Conservation (phyloP, 2,797 vertebrate genomes). For the Xerus rutilus region DNA sequence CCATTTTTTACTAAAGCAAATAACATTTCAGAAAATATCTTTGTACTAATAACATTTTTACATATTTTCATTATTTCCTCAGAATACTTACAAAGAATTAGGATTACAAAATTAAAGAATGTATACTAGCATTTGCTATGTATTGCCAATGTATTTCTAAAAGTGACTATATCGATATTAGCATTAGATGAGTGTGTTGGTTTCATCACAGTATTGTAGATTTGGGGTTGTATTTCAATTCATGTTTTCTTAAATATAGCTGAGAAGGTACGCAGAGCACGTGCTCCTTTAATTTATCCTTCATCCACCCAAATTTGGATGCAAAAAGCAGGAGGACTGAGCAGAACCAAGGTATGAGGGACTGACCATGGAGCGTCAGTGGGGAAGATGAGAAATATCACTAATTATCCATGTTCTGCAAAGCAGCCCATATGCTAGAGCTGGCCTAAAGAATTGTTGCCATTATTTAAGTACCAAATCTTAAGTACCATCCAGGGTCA, state of each 20-base stretch:
- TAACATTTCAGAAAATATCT: slow-evolving; percentile 40
- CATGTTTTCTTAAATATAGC: background rate
- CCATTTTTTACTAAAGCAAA: slow-evolving; percentile 54
- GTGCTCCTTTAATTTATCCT: background rate
- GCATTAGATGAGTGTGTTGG: background rate
- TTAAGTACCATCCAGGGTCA: background rate
- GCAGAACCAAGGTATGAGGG: background rate
- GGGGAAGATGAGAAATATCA: background rate
- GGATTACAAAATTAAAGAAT: slow-evolving; percentile 38
- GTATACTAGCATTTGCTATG: background rate
- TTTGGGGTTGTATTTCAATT: background rate
- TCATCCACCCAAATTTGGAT: background rate
- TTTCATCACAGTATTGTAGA: background rate
- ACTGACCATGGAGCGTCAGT: background rate
- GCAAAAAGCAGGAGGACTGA: background rate
- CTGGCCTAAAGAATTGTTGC: background rate
- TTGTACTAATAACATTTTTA: slow-evolving; percentile 33
- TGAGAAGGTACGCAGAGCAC: slow-evolving; percentile 1
- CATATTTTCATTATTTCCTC: slow-evolving; percentile 56
- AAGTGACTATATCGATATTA: background rate
- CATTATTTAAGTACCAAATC: background rate
- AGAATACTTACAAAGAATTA: slow-evolving; percentile 25
- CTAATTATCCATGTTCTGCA: background rate
- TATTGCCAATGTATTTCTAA: slow-evolving; percentile 34
- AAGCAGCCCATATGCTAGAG: background rate